phyloP scores from a whole-genome alignment of 2,888 invertebrate species.

The Drosophila gaucha region DNA sequence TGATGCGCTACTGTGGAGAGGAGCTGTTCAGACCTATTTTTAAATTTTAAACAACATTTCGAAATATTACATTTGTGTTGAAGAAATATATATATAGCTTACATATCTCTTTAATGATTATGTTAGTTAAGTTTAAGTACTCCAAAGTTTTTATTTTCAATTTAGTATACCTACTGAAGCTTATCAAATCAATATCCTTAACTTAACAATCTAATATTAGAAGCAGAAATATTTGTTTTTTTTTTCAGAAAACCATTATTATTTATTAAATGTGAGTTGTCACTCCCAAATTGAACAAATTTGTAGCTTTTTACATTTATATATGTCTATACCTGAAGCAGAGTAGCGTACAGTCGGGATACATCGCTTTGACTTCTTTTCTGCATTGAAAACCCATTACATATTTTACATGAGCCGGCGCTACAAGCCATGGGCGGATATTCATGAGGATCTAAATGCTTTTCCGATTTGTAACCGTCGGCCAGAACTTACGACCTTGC shows the following conservation, averaged over 20 bases:
- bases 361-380: too few species aligned
- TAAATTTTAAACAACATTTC: too few species aligned
- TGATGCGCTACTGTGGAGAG: neutral
- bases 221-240: too few species aligned
- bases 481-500: constrained; percentile 20
- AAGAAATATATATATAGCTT: too few species aligned
- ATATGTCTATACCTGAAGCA: neutral
- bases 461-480: constrained; percentile 48
- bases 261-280: too few species aligned
- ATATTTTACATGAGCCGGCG: constrained; percentile 52
- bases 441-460: constrained; percentile 67
- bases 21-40: neutral
- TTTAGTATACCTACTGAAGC: too few species aligned
- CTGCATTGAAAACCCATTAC: neutral
- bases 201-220: neutral
- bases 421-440: constrained; percentile 75
- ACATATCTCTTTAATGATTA: too few species aligned
- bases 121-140: too few species aligned
- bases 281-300: too few species aligned
- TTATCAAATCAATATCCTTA: neutral
- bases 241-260: too few species aligned
- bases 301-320: too few species aligned
- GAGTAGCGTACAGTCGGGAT: neutral
- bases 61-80: too few species aligned
- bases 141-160: neutral